These are phyloP conservation scores for Geodia barretti DNA, from an alignment of 37 sponge, comb jelly and placozoan species.

Conservation along the genomic window DNA sequence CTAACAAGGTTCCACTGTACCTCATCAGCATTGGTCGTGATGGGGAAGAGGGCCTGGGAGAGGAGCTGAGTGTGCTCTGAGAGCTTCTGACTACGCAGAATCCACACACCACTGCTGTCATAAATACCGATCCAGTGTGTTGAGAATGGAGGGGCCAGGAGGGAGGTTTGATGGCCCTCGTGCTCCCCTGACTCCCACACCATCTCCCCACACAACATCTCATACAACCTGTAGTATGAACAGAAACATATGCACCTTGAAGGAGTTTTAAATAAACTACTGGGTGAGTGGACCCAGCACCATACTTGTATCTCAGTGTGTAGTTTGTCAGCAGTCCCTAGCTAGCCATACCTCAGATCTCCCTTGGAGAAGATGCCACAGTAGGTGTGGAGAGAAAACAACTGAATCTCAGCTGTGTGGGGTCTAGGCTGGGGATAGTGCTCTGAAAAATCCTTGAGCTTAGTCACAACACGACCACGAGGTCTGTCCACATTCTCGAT, in stretches of 20 bases:
- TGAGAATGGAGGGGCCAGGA: slow-evolving; percentile 28
- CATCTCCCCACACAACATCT: slow-evolving; percentile 60
- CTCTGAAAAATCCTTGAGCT: neutral
- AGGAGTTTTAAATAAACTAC: neutral
- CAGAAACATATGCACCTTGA: neutral
- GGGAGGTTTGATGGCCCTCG: slow-evolving; percentile 26
- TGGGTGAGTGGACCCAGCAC: neutral
- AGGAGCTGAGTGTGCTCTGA: slow-evolving; percentile 64
- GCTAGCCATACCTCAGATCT: slow-evolving; percentile 45
- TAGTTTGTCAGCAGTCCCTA: neutral
- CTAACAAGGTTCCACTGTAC: slow-evolving; percentile 1
- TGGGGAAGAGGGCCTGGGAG: slow-evolving; percentile 50
- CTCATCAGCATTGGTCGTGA: slow-evolving; percentile 71
- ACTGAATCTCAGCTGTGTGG: neutral
- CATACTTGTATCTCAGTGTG: too few relatives aligned
- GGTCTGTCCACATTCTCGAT: neutral
- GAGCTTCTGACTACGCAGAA: slow-evolving; percentile 33
- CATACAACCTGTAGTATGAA: slow-evolving; percentile 59
- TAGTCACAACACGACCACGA: neutral
- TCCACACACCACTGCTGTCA: slow-evolving; percentile 54
- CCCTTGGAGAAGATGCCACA: slow-evolving; percentile 56
- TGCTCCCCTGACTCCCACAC: slow-evolving; percentile 67
- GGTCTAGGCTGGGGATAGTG: neutral
- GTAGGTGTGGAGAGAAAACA: slow-evolving; percentile 54
- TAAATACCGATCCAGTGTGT: slow-evolving; percentile 33